Conservation (phyloP, 2,888 invertebrate genomes). For the Tricholauxania praeusta region DNA sequence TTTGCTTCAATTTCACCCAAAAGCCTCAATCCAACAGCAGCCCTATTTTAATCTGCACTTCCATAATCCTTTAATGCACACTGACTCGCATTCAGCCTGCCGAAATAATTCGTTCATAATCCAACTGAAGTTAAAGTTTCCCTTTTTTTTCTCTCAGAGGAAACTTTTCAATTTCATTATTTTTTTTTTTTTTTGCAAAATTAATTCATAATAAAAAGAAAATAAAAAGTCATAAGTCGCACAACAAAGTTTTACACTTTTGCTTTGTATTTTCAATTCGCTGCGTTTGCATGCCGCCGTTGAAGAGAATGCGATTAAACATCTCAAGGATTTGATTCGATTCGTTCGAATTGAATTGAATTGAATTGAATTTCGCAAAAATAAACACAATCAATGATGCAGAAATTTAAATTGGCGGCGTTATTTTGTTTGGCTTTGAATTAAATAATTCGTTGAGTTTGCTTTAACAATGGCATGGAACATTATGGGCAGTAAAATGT, state of each 20-base stretch:
- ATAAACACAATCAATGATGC: constrained; percentile 13
- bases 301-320: background rate
- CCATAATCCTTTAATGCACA: constrained; percentile 11
- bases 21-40: background rate
- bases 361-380: constrained; percentile 10
- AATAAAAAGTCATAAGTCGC: constrained; percentile 29
- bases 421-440: too few species aligned
- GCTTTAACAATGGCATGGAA: too few species aligned
- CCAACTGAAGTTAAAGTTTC: too few species aligned
- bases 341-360: constrained; percentile 27
- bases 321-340: constrained; percentile 2
- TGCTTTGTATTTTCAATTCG: background rate
- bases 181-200: constrained; percentile 5
- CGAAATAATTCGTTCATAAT: too few species aligned
- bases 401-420: constrained; percentile 15
- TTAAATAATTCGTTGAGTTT: too few species aligned
- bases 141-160: background rate
- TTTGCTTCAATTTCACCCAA: background rate
- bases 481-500: too few species aligned
- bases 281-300: background rate
- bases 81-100: too few species aligned
- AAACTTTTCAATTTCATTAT: background rate
- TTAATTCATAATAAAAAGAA: constrained; percentile 28
- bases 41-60: background rate
- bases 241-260: background rate